These are phyloP conservation scores for Sipha flava DNA, from an alignment of 1,140 invertebrate genomes.

Conservation along the genomic window DNA sequence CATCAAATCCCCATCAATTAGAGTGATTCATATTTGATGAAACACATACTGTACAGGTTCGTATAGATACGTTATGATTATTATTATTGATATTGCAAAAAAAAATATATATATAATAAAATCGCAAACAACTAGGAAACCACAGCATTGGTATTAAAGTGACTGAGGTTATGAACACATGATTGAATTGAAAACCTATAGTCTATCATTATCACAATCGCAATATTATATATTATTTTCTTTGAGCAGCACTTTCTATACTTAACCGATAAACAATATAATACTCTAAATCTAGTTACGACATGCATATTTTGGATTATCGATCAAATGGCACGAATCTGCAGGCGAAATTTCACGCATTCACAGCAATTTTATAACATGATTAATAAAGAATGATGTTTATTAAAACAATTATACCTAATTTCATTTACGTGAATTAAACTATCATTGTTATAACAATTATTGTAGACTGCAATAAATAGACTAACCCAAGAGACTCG, in stretches of 20 bases:
- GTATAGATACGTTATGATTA: background rate
- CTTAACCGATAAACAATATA: background rate
- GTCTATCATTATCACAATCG: constrained; percentile 6
- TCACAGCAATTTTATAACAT: background rate
- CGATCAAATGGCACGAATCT: background rate
- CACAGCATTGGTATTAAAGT: background rate
- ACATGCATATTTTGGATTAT: background rate
- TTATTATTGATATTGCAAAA: constrained; percentile 6
- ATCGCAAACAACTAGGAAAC: background rate
- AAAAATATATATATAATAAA: background rate
- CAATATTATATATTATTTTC: background rate
- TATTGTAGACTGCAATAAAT: background rate
- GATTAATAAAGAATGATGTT: background rate
- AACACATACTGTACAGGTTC: background rate
- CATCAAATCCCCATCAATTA: background rate
- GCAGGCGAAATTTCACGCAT: background rate
- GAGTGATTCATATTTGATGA: background rate
- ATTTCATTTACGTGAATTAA: background rate
- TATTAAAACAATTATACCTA: too few species aligned
- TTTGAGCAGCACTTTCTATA: constrained; percentile 2
- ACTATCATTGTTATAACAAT: background rate
- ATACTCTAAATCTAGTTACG: background rate
- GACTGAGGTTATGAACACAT: background rate
- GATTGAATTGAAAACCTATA: background rate
- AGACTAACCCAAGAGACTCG: background rate